phyloP scores from a whole-genome alignment of 2,797 vertebrate species.

The Rhabdophis nuchalis region DNA sequence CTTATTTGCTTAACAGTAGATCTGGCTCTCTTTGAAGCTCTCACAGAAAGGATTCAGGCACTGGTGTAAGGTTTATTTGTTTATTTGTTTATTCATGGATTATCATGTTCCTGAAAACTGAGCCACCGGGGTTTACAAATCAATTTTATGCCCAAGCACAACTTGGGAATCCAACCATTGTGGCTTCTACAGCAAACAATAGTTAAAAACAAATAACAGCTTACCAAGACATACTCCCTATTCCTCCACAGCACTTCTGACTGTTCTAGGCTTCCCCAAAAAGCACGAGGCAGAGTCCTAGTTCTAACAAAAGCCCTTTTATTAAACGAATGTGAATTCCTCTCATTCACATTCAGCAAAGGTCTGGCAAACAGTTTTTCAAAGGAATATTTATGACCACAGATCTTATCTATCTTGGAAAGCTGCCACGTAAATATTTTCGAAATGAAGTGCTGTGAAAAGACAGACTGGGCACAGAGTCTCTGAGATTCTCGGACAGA shows the following conservation, averaged over 20 bases:
- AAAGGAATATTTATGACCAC: too few relatives aligned
- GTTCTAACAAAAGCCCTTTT: too few relatives aligned
- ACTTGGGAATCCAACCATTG: neutral
- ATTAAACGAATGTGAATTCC: too few relatives aligned
- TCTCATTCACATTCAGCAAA: too few relatives aligned
- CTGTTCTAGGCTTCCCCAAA: too few relatives aligned
- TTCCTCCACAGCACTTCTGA: neutral
- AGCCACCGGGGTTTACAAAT: neutral
- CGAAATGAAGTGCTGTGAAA: too few relatives aligned
- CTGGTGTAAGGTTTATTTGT: neutral
- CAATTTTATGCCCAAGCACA: neutral
- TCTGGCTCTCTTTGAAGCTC: neutral
- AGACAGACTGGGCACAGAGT: too few relatives aligned
- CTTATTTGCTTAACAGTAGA: neutral
- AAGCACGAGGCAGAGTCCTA: too few relatives aligned
- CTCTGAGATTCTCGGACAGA: too few relatives aligned
- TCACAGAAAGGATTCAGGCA: neutral
- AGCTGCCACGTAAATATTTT: too few relatives aligned
- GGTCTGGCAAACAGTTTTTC: too few relatives aligned
- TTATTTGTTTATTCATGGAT: neutral
- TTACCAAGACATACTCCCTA: neutral
- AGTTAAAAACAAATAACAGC: neutral
- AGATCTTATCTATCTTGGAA: too few relatives aligned
- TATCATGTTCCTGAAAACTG: neutral
- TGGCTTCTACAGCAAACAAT: neutral